These are phyloP conservation scores for Parnassius glacialis DNA, from an alignment of 2,888 invertebrate genomes.

Conservation along the genomic window DNA sequence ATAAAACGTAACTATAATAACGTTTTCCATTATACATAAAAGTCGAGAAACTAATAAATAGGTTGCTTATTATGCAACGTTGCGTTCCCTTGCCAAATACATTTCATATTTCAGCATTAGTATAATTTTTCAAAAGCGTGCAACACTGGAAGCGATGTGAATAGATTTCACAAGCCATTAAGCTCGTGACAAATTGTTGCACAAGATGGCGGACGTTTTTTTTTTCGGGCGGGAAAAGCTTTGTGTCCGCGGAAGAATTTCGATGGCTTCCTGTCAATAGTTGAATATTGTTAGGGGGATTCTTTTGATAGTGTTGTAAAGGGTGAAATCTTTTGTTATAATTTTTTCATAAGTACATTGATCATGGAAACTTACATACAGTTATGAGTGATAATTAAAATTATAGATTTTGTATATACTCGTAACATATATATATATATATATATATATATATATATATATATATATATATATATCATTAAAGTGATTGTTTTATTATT, in stretches of 20 bases:
- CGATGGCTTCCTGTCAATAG: conserved; percentile 69
- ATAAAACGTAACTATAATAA: not conserved
- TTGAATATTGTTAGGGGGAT: conserved; percentile 58
- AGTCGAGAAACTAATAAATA: conserved; percentile 8
- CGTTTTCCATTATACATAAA: conserved; percentile 9
- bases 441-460: too few species aligned
- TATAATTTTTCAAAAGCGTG: conserved; percentile 30
- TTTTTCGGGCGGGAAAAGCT: conserved; percentile 69
- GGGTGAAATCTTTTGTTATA: conserved; percentile 50
- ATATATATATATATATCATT: too few species aligned
- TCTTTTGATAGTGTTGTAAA: conserved; percentile 60
- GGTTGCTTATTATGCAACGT: conserved; percentile 22
- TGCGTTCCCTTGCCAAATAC: conserved; percentile 26
- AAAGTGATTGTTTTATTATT: too few species aligned
- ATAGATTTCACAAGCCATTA: conserved; percentile 83
- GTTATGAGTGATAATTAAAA: too few species aligned
- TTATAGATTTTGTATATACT: too few species aligned
- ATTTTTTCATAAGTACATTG: conserved; percentile 20
- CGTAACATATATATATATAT: too few species aligned
- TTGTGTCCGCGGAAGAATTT: conserved; percentile 60
- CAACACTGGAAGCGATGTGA: conserved; percentile 45
- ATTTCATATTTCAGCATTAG: conserved; percentile 29
- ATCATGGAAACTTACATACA: too few species aligned
- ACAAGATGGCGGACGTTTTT: conserved; percentile 67
- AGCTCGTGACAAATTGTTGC: conserved; percentile 79